phyloP scores from a whole-genome alignment of 2,888 invertebrate species.

The Aethes cnicana region DNA sequence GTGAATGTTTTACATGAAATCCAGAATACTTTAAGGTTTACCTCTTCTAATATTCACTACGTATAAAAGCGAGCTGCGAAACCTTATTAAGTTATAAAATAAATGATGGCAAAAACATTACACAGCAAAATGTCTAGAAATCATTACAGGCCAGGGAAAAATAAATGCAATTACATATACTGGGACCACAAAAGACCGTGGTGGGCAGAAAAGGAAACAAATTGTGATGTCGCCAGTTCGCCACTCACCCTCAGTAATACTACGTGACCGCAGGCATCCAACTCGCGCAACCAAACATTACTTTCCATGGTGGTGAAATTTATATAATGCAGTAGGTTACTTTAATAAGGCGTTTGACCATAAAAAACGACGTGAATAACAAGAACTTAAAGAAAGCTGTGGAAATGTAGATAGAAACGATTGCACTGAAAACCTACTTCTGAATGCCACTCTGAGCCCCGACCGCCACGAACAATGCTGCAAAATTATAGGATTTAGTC shows the following conservation, averaged over 20 bases:
- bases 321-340: slow-evolving; percentile 9
- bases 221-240: slow-evolving; percentile 67
- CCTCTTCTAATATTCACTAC: too few relatives aligned
- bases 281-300: slow-evolving; percentile 22
- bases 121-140: slow-evolving; percentile 46
- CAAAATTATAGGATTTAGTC: slow-evolving; percentile 75
- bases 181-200: slow-evolving; percentile 60
- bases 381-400: slow-evolving; percentile 49
- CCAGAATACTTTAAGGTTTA: too few relatives aligned
- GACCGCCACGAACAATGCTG: slow-evolving; percentile 65
- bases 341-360: slow-evolving; percentile 8
- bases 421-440: slow-evolving; percentile 76
- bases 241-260: slow-evolving; percentile 61
- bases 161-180: slow-evolving; percentile 60
- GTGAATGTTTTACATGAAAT: too few relatives aligned
- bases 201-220: slow-evolving; percentile 66
- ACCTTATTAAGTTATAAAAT: slow-evolving; percentile 57
- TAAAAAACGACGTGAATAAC: slow-evolving; percentile 6
- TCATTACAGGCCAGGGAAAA: slow-evolving; percentile 54
- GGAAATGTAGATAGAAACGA: slow-evolving; percentile 55
- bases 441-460: slow-evolving; percentile 54
- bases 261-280: slow-evolving; percentile 50
- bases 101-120: slow-evolving; percentile 46
- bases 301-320: slow-evolving; percentile 11
- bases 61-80: slow-evolving; percentile 38